A percentile compares a stretch with the other conserved stretches of the same genome.
Evolutionary conservation across 53 echinoderm and acorn worm genomes (phyloP).

Genomic region (Echinarachnius parma): DNA sequence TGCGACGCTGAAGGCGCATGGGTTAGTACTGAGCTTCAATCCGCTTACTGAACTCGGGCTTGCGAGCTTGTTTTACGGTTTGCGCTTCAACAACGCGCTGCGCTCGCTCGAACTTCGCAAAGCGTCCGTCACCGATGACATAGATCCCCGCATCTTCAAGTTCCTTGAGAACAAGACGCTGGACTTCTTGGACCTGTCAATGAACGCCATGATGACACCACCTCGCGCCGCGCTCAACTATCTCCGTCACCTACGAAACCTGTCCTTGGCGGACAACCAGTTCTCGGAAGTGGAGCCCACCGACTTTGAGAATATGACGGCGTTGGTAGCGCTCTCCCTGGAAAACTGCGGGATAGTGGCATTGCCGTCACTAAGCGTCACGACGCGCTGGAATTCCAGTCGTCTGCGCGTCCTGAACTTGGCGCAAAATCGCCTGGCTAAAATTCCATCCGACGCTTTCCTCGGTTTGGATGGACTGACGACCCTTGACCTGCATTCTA

Average conservation of each 20-base stretch:
- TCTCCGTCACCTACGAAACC: background rate
- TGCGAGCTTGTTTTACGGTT: slow-evolving; percentile 23
- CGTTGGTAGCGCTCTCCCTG: slow-evolving; percentile 1
- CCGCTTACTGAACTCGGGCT: background rate
- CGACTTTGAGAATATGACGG: slow-evolving; percentile 3
- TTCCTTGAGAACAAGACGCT: slow-evolving; percentile 25
- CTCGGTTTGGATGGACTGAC: slow-evolving; percentile 14
- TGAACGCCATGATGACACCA: background rate
- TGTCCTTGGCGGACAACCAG: slow-evolving; percentile 18
- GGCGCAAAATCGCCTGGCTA: slow-evolving; percentile 21
- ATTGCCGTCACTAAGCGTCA: background rate
- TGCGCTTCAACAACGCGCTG: slow-evolving; percentile 1
- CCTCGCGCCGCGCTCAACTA: too few relatives aligned
- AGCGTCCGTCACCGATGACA: background rate
- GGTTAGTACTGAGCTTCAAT: slow-evolving; percentile 7
- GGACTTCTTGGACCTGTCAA: slow-evolving; percentile 9
- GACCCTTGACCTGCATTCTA: slow-evolving; percentile 9
- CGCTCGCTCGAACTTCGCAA: background rate
- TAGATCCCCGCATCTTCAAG: background rate
- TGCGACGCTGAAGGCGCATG: background rate
- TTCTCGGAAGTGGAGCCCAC: background rate
- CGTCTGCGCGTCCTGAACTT: slow-evolving; percentile 8
- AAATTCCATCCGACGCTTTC: slow-evolving; percentile 14
- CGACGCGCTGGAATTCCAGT: background rate
- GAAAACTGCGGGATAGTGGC: slow-evolving; percentile 5